phyloP scores from a whole-genome alignment of 2,797 vertebrate genomes.

The Pseudochirops cupreus region DNA sequence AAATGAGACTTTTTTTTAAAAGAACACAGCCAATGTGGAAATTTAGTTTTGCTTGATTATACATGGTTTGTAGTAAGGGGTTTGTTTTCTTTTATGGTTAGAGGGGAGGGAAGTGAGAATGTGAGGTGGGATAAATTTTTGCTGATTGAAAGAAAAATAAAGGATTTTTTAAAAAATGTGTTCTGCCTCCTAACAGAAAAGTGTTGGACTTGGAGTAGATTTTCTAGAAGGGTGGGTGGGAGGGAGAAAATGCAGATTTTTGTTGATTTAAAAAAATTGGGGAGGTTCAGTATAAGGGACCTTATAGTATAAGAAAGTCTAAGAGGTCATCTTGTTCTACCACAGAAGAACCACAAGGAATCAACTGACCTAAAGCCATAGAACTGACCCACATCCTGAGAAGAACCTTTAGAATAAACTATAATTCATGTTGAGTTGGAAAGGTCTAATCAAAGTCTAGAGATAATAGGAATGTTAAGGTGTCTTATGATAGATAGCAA shows the following conservation, averaged over 20 bases:
- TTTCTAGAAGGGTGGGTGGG: background rate
- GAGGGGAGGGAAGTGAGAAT: background rate
- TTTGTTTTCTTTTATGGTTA: background rate
- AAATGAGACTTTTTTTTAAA: background rate
- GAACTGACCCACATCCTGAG: background rate
- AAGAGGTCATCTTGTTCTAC: background rate
- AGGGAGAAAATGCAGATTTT: background rate
- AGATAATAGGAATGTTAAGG: background rate
- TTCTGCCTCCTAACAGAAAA: background rate
- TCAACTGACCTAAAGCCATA: background rate
- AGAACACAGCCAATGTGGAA: background rate
- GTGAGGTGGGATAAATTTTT: background rate
- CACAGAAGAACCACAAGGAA: background rate
- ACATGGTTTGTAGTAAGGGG: background rate
- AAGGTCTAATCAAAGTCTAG: background rate
- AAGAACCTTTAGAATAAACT: background rate
- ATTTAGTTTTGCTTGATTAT: background rate
- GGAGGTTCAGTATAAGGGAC: too few species aligned
- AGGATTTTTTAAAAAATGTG: background rate
- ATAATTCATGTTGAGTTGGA: background rate
- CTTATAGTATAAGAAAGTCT: background rate
- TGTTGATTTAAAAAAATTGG: background rate
- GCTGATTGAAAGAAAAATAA: background rate
- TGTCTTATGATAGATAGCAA: background rate
- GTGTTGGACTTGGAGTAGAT: background rate